Conservation (phyloP, 2,888 invertebrate genomes). For the Luperina testacea region DNA sequence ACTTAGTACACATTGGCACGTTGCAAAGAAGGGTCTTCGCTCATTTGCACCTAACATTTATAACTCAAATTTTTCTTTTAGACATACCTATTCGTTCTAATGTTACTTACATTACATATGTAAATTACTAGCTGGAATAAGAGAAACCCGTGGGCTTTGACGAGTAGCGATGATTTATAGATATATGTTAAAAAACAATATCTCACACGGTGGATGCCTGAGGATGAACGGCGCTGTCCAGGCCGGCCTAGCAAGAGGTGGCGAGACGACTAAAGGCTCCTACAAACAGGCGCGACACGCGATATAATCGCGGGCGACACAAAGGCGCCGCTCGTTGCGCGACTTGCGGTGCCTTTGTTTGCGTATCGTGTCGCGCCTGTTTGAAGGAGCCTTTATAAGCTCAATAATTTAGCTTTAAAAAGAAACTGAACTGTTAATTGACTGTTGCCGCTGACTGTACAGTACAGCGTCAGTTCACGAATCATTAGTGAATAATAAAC, state of each 20-base stretch:
- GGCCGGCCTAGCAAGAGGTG: no score
- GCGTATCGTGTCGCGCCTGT: no score
- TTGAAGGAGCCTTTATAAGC: no score
- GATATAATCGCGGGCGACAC: no score
- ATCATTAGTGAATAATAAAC: constrained; percentile 33
- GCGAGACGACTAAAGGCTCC: no score
- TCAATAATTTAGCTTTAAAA: background rate
- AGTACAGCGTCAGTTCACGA: background rate
- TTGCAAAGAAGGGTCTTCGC: constrained; percentile 13
- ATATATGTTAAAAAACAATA: background rate
- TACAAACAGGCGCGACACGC: no score
- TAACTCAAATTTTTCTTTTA: constrained; percentile 32
- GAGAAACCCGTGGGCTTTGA: constrained; percentile 1
- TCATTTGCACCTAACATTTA: constrained; percentile 20
- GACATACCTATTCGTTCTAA: constrained; percentile 7
- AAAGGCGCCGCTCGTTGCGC: no score
- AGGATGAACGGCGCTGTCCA: no score
- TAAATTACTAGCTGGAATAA: constrained; percentile 5
- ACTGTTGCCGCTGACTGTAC: background rate
- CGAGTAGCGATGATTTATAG: background rate
- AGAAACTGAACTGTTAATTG: background rate
- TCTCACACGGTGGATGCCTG: no score
- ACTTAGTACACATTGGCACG: constrained; percentile 13
- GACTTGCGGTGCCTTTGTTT: no score
- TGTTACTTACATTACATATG: constrained; percentile 12